phyloP scores from a whole-genome alignment of 2,888 invertebrate species.

The Pseudococcus jackbeardsleyi region DNA sequence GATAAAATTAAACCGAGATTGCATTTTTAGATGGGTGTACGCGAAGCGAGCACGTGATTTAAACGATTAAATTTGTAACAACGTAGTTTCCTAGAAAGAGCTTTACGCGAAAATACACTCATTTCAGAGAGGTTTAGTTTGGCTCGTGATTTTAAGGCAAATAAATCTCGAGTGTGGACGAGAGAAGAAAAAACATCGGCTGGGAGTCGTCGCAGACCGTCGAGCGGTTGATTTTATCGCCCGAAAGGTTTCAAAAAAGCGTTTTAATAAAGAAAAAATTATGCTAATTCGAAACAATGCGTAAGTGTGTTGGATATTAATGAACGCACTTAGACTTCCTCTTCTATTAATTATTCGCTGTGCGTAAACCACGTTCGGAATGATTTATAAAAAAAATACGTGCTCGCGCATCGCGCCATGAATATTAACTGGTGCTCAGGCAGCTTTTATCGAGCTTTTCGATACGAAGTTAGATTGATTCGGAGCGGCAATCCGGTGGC shows the following conservation, averaged over 20 bases:
- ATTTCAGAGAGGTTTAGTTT: background rate
- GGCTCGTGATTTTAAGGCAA: background rate
- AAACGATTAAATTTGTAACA: constrained; percentile 4
- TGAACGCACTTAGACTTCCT: constrained; percentile 29
- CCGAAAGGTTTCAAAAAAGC: constrained; percentile 20
- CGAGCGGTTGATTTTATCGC: background rate
- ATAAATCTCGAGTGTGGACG: background rate
- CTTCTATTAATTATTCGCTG: constrained; percentile 16
- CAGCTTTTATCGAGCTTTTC: constrained; percentile 47
- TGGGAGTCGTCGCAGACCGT: background rate
- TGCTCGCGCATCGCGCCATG: background rate
- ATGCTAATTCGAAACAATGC: constrained; percentile 40
- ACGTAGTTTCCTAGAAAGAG: background rate
- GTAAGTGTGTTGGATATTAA: constrained; percentile 22
- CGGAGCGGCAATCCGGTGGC: background rate
- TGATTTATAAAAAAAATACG: constrained; percentile 24
- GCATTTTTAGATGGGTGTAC: background rate
- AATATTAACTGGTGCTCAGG: background rate
- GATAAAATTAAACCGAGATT: background rate
- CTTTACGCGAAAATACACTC: background rate
- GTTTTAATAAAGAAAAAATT: background rate
- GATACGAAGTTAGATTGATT: background rate
- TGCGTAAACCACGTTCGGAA: constrained; percentile 31
- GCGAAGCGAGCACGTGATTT: background rate
- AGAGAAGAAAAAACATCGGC: background rate